These are phyloP conservation scores for Halictus quadricinctus DNA, from an alignment of 2,888 invertebrate genomes.

Conservation along the genomic window DNA sequence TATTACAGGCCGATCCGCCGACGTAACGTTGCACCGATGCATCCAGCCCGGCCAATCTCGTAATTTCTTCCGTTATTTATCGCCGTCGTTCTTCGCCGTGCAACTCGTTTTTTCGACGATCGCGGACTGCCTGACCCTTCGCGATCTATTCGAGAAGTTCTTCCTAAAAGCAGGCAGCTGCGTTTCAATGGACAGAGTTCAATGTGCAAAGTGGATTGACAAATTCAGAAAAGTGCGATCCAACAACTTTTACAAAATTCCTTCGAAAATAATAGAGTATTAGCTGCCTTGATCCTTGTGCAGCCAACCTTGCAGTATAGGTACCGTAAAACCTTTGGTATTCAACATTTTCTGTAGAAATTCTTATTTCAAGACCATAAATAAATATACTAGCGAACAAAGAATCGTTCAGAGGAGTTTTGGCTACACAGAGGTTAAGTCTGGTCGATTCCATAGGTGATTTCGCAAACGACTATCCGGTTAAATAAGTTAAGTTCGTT, in stretches of 20 bases:
- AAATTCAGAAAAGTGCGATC: neutral
- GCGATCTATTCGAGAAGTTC: neutral
- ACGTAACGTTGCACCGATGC: constrained; percentile 5
- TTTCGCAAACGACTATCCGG: too few species aligned
- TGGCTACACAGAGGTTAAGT: neutral
- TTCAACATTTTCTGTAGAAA: too few species aligned
- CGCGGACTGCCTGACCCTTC: constrained; percentile 15
- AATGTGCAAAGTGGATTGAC: neutral
- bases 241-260: too few species aligned
- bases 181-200: neutral
- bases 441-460: neutral
- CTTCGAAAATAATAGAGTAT: too few species aligned
- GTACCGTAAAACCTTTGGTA: too few species aligned
- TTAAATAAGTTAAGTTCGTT: neutral
- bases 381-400: too few species aligned
- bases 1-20: constrained; percentile 3
- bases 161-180: neutral
- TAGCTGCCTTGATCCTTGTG: too few species aligned
- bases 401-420: too few species aligned
- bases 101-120: constrained; percentile 20
- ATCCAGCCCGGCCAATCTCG: constrained; percentile 6
- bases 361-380: too few species aligned
- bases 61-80: constrained; percentile 45
- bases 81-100: neutral
- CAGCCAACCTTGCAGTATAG: too few species aligned